Base-by-base conservation (phyloP, 2,888 invertebrate species). In the Clunio marinus region DNA sequence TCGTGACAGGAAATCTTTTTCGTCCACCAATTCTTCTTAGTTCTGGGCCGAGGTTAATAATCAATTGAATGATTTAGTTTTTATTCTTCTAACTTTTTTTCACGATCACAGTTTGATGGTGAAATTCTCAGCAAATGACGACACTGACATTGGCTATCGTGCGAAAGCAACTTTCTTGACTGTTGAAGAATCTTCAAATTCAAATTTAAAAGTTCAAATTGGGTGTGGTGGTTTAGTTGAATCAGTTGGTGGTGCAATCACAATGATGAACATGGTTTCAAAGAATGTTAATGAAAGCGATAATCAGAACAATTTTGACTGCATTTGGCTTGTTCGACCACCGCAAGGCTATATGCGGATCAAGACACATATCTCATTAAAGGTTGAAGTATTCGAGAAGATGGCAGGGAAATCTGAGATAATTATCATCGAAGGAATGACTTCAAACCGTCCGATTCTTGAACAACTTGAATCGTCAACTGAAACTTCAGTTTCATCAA, bases 231-330 rank as follows among this genome's bases (percentile, higher is more conserved):
- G 88, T 58, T 82, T 84, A 76, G 87, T 88, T 1, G 84, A 85
- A 70, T 86, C 87, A 72, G 80, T 85, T 13, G 88, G 88, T 1
- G 88, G 88, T 0, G 84, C 85, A 13, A 88, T 88, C 63, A 88
- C 87, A 1, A 88, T 88, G 88, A 86, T 87, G 84, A 84, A 88
- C 73, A 88, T 88, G 87, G 81, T 84, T 13, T 10, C 25, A 5
- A 20, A 10, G n/a, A n/a, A 27, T 15, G 81, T 81, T 55, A 82
- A 83, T 69, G 78, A 80, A 1, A 80, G 80, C 0, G 81, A 82
- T 72, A 78, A n/a, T n/a, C 81, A 0, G 81, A 83, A 62, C 80
- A 82, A 15, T 1, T 88, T 84, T 73, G 88, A 88, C 74, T 88
- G 88, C 73, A 82, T 88, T 67, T 88, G 88, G 88, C 80, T 88